A percentile compares a stretch with the other conserved stretches of the same genome.
Evolutionary conservation across 2,113 vertebrate species (phyloP).

Genomic region (Eulacestoma nigropectus): DNA sequence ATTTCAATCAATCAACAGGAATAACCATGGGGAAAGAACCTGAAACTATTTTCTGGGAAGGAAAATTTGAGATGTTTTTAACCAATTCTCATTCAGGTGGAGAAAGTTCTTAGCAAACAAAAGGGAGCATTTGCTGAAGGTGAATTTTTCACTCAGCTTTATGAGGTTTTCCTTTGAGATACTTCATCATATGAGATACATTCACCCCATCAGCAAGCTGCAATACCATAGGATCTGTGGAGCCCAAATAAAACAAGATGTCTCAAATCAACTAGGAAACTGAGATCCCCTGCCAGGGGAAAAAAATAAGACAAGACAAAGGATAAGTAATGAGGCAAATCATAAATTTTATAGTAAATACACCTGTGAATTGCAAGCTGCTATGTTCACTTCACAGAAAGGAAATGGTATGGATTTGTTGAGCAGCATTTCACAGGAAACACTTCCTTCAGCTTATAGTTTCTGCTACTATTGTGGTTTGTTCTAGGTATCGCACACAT

Average conservation of each 20-base stretch:
- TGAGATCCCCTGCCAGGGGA: neutral
- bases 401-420: neutral
- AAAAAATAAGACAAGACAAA: neutral
- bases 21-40: neutral
- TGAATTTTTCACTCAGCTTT: neutral
- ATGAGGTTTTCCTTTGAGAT: neutral
- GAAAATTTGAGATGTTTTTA: neutral
- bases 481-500: accelerated
- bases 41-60: neutral
- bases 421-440: neutral
- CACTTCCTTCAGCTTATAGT: neutral
- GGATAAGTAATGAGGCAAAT: neutral
- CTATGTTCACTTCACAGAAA: neutral
- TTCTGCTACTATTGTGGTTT: neutral
- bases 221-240: neutral
- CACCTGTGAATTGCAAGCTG: neutral
- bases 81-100: neutral
- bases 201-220: neutral
- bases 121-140: neutral
- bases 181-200: neutral
- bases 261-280: neutral
- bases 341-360: neutral
- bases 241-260: neutral
- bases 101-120: neutral
- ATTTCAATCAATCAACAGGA: neutral